Percentiles rank a stretch among this genome's conserved stretches.
phyloP scores from a whole-genome alignment of 2,113 vertebrate genomes.

The Falcunculus frontatus region DNA sequence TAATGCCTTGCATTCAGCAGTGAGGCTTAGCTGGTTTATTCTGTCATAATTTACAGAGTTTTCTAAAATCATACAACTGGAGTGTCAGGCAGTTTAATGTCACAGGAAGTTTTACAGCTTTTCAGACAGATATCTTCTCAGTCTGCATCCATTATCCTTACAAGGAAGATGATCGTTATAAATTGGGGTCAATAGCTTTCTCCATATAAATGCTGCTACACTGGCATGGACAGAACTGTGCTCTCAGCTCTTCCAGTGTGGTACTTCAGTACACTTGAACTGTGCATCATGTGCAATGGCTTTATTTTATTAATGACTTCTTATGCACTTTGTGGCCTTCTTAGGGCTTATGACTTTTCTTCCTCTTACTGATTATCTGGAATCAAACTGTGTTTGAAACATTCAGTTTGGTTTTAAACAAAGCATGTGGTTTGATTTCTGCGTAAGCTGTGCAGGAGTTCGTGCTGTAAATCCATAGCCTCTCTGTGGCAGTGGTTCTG shows the following conservation, averaged over 20 bases:
- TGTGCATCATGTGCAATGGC: conserved; percentile 70
- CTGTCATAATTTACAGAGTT: neutral
- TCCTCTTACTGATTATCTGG: conserved; percentile 5
- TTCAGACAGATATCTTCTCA: neutral
- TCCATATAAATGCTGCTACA: conserved; percentile 30
- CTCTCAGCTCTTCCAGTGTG: conserved; percentile 8
- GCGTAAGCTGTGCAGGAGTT: neutral
- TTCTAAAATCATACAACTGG: neutral
- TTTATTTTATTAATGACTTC: conserved; percentile 72
- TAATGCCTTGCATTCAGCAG: neutral
- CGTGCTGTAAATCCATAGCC: neutral
- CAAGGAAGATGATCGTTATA: neutral
- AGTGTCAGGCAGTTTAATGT: neutral
- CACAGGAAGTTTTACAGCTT: neutral
- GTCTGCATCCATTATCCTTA: neutral
- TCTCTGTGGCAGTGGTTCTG: conserved; percentile 6
- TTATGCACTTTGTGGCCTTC: conserved; percentile 88
- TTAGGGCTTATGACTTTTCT: conserved; percentile 67
- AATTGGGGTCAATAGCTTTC: conserved; percentile 22
- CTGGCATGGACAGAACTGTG: conserved; percentile 24
- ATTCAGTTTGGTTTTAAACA: neutral
- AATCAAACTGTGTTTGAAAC: conserved; percentile 3
- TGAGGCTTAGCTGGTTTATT: neutral
- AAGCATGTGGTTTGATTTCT: neutral
- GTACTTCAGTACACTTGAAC: conserved; percentile 38